phyloP scores from a whole-genome alignment of 2,888 invertebrate species.

The Chymomyza amoena region DNA sequence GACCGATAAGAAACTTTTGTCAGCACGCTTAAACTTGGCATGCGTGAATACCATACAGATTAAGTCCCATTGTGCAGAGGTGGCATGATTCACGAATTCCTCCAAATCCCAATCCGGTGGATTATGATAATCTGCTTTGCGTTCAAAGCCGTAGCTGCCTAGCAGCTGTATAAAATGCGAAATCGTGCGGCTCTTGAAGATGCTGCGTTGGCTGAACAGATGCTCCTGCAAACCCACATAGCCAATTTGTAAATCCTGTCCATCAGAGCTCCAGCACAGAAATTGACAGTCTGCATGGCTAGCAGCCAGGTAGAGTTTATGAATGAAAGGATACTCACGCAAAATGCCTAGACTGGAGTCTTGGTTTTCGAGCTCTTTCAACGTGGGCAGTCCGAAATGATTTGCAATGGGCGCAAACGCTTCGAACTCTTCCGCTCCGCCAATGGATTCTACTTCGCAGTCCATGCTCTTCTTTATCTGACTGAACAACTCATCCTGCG shows the following conservation, averaged over 20 bases:
- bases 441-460: background rate
- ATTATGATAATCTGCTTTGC: background rate
- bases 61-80: background rate
- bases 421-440: background rate
- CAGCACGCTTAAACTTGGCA: constrained; percentile 7
- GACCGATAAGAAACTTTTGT: background rate
- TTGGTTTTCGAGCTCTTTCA: background rate
- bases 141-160: background rate
- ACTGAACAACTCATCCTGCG: background rate
- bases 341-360: background rate
- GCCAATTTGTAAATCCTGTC: constrained; percentile 30
- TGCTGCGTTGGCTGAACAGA: constrained; percentile 14
- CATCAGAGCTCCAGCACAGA: constrained; percentile 40
- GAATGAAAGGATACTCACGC: constrained; percentile 26
- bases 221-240: constrained; percentile 48
- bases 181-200: constrained; percentile 31
- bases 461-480: background rate
- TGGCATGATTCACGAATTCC: background rate
- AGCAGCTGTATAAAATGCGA: constrained; percentile 20
- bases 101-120: background rate
- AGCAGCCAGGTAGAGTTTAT: constrained; percentile 40
- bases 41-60: constrained; percentile 24
- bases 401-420: background rate
- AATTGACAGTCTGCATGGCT: constrained; percentile 5
- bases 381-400: constrained; percentile 5